phyloP scores from a whole-genome alignment of 2,888 invertebrate species.

The Eustalomyia histrio region DNA sequence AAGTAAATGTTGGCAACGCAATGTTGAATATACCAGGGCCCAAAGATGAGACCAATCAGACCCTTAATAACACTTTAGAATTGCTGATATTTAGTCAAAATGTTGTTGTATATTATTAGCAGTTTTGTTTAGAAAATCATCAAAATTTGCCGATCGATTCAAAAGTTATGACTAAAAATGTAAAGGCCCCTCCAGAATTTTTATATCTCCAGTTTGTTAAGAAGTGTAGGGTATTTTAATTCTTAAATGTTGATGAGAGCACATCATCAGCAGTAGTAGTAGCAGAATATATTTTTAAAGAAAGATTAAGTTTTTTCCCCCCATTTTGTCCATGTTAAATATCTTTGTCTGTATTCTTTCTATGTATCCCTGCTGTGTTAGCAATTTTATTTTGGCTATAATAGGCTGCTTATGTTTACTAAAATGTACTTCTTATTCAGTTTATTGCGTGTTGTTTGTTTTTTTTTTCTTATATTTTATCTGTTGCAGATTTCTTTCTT shows the following conservation, averaged over 20 bases:
- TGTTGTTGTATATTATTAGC: too few relatives aligned
- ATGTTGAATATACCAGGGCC: too few relatives aligned
- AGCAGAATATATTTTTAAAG: not conserved
- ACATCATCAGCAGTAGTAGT: not conserved
- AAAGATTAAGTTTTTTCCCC: not conserved
- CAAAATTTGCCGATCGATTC: too few relatives aligned
- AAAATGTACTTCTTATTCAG: constrained; percentile 29
- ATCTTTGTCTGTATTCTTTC: constrained; percentile 17
- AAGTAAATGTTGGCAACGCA: too few relatives aligned
- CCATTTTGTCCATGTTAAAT: constrained; percentile 18
- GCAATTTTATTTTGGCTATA: constrained; percentile 49
- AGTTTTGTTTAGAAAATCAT: too few relatives aligned
- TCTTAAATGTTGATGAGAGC: not conserved
- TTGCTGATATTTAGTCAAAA: too few relatives aligned
- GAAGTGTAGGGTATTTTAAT: not conserved
- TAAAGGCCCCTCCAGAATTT: too few relatives aligned
- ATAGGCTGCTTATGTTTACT: constrained; percentile 36
- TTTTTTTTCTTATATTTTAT: constrained; percentile 45
- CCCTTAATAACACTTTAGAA: too few relatives aligned
- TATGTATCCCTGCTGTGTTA: constrained; percentile 50
- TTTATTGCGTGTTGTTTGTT: constrained; percentile 49
- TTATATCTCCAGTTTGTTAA: too few relatives aligned
- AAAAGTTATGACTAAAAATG: too few relatives aligned
- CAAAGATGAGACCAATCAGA: too few relatives aligned
- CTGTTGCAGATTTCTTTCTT: constrained; percentile 41